These are phyloP conservation scores for Asobara japonica DNA, from an alignment of 1,140 invertebrate species.

Conservation along the genomic window DNA sequence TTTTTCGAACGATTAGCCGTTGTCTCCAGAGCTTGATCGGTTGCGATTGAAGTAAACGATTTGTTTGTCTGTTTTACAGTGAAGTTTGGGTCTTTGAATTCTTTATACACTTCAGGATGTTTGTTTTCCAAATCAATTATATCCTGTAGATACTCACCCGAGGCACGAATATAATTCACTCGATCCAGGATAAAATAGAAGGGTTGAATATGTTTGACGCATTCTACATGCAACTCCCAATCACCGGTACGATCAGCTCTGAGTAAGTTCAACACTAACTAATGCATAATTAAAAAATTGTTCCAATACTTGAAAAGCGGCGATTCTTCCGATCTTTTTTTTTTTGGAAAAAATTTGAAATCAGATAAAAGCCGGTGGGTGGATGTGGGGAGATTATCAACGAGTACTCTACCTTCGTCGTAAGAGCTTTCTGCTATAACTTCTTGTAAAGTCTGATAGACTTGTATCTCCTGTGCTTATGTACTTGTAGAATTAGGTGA, in stretches of 20 bases:
- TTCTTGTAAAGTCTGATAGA: constrained; percentile 11
- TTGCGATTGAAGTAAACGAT: constrained; percentile 16
- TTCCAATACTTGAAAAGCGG: neutral
- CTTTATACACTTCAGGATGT: constrained; percentile 14
- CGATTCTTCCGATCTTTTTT: neutral
- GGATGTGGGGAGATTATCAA: too few relatives aligned
- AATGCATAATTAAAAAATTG: constrained; percentile 16
- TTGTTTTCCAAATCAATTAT: constrained; percentile 7
- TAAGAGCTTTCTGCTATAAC: neutral
- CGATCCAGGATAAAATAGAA: constrained; percentile 13
- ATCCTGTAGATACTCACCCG: constrained; percentile 18
- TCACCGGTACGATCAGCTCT: constrained; percentile 10
- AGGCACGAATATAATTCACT: constrained; percentile 5
- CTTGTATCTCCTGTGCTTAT: neutral
- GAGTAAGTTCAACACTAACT: constrained; percentile 2
- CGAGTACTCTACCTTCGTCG: neutral
- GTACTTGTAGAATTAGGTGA: neutral
- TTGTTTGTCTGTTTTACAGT: constrained; percentile 4
- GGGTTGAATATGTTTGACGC: constrained; percentile 7
- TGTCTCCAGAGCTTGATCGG: constrained; percentile 22
- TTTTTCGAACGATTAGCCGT: constrained; percentile 15
- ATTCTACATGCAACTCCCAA: constrained; percentile 17
- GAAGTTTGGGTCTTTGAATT: constrained; percentile 9
- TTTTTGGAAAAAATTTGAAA: too few relatives aligned
- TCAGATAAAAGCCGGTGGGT: too few relatives aligned